Evolutionary conservation across 2,797 vertebrate species (phyloP), one percentile per base, ranked within the genome.

Genomic region (Alca torda): DNA sequence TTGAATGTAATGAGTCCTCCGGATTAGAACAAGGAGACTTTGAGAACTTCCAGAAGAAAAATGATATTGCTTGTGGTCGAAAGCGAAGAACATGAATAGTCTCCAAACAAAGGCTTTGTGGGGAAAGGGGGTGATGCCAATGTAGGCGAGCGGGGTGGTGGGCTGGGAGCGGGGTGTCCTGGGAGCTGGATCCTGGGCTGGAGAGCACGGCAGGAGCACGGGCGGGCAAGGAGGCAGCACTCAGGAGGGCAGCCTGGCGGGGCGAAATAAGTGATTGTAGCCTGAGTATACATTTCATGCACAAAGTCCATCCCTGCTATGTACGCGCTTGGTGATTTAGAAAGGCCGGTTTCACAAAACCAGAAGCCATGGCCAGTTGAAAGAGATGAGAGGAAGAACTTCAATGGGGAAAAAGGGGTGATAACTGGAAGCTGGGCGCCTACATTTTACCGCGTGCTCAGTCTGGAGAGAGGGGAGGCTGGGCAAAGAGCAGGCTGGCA

Each of bases 1-100:
- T 94, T 90, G 92, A 57, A 90, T 11, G 11, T 87, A 53, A 86
- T 90, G 91, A 84, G 63, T 94, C 56, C 57, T 95, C 69, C 84
- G 56, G 54, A 72, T 68, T 80, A 81, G 79, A 90, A 67, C 87
- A 91, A 88, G 79, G 84, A 90, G 63, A 96, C 82, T 82, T 85
- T 69, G 86, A 57, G 79, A 74, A 53, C 54, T 82, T 86, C 45
- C 48, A 74, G 79, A 86, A 82, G 94, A 84, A 94, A 88, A 93
- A 83, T 91, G 2, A 45, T 59, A 8, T 63, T n/a, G 43, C 59
- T 95, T 91, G 70, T 14, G 4, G 63, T 83, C 10, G 9, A 69
- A 76, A 95, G 82, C 69, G 87, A 63, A 65, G 79, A 69, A 39
- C 39, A 4, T 6, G 50, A 88, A 30, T 39, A 10, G 14, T 30